Evolutionary conservation across 2,888 invertebrate species (phyloP).

Genomic region (Netelia virgata): DNA sequence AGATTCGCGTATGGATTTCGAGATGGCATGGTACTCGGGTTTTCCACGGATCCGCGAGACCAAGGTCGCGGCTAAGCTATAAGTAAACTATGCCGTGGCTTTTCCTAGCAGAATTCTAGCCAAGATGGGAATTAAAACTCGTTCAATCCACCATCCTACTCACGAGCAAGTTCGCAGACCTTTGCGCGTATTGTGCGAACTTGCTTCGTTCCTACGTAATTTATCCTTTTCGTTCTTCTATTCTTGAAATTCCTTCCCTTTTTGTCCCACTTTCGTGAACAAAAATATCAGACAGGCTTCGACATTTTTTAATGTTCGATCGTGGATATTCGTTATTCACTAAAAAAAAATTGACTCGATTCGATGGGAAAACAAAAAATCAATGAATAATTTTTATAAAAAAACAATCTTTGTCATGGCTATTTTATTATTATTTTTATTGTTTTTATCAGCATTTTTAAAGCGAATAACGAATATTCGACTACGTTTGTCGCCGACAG

Average conservation of each 20-base stretch:
- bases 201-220: not conserved
- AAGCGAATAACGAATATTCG: not conserved
- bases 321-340: not conserved
- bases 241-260: not conserved
- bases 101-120: constrained; percentile 5
- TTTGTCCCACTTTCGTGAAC: not conserved
- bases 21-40: not conserved
- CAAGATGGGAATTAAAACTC: constrained; percentile 22
- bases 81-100: constrained; percentile 47
- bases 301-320: not conserved
- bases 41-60: constrained; percentile 29
- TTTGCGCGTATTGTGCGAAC: not conserved
- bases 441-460: not conserved
- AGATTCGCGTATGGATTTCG: not conserved
- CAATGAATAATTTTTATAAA: not conserved
- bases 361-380: not conserved
- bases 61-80: constrained; percentile 55
- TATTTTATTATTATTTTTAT: not conserved
- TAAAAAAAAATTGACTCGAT: not conserved
- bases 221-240: not conserved
- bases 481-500: not conserved
- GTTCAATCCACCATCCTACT: constrained; percentile 6
- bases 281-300: not conserved
- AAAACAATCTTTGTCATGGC: not conserved
- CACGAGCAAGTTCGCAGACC: constrained; percentile 32